Evolutionary conservation across 1,140 invertebrate genomes (phyloP).

Genomic region (Physella acuta): DNA sequence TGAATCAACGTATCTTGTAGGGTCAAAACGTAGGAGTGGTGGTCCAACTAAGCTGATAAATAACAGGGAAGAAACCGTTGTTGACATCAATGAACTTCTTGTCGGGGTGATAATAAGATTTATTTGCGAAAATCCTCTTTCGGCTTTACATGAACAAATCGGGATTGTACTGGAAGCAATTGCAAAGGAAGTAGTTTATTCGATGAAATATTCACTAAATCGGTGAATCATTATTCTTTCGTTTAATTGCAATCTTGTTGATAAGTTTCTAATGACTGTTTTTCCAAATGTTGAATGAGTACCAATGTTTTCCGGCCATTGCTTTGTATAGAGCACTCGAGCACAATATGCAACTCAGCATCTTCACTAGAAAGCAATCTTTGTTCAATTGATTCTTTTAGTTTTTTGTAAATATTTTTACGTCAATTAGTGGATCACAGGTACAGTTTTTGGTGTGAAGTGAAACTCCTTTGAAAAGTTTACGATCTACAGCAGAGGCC

Average conservation of each 20-base stretch:
- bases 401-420: not conserved
- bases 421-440: not conserved
- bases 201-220: not conserved
- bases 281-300: not conserved
- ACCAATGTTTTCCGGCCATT: not conserved
- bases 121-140: too few relatives aligned
- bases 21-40: not conserved
- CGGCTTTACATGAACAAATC: too few relatives aligned
- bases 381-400: not conserved
- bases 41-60: not conserved
- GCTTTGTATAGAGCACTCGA: not conserved
- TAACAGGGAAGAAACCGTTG: not conserved
- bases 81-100: not conserved
- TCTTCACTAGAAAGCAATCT: not conserved
- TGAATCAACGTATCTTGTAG: not conserved
- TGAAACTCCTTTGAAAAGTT: not conserved
- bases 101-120: too few relatives aligned
- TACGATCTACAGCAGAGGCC: not conserved
- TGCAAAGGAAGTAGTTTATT: too few relatives aligned
- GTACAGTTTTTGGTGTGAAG: not conserved
- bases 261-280: not conserved
- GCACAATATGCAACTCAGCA: not conserved
- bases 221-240: not conserved
- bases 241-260: constrained; percentile 1
- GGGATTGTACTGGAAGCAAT: too few relatives aligned